phyloP scores from a whole-genome alignment of 2,888 invertebrate genomes.

The Tenthredo mesomela region DNA sequence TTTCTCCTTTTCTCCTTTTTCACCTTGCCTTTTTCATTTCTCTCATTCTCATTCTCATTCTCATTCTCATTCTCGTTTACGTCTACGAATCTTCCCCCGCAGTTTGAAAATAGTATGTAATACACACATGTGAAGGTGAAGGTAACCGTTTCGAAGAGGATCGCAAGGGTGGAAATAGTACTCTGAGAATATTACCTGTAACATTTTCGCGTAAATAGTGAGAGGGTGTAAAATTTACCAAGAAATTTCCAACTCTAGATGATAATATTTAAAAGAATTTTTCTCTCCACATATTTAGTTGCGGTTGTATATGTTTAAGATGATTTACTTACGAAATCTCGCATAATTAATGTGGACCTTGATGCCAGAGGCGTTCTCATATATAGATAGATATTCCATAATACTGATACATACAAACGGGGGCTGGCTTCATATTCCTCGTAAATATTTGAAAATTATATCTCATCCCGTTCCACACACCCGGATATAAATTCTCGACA shows the following conservation, averaged over 20 bases:
- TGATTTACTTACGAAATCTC: neutral
- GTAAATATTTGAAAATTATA: slow-evolving; percentile 10
- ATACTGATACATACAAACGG: neutral
- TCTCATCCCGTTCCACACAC: neutral
- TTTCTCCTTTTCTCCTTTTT: neutral
- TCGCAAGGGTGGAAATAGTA: neutral
- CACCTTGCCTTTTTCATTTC: neutral
- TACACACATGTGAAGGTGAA: neutral
- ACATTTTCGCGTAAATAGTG: neutral
- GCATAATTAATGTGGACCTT: neutral
- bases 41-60: slow-evolving; percentile 6
- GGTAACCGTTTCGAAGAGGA: neutral
- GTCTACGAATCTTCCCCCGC: neutral
- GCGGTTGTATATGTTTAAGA: neutral
- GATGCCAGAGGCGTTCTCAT: neutral
- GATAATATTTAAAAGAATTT: neutral
- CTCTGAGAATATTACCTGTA: slow-evolving; percentile 17
- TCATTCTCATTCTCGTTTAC: neutral
- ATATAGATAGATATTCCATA: neutral
- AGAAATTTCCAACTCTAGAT: neutral
- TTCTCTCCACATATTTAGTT: neutral
- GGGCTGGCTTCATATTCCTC: neutral
- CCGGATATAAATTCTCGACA: slow-evolving; percentile 12
- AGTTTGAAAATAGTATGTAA: neutral
- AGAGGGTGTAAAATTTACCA: neutral